Evolutionary conservation across 2,888 invertebrate species (phyloP), one percentile per base, ranked within the genome.

Genomic region (Ormyrus thymus): DNA sequence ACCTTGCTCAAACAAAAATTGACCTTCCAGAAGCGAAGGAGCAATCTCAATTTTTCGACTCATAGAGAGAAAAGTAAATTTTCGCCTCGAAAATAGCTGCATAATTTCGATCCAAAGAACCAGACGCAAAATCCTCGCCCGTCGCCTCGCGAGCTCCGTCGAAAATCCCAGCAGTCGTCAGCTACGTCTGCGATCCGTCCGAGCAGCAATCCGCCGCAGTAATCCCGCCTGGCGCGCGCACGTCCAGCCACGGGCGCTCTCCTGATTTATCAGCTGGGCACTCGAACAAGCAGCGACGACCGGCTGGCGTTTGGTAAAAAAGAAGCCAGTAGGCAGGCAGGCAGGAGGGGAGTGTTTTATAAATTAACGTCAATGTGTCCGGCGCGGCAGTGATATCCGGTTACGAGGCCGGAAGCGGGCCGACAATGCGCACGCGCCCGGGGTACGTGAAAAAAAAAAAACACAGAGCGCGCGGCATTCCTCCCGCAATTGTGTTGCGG

Each of bases 321-420:
- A 58, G 29, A 51, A 48, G n/a, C 10, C 45, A 68, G 9, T 29
- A 71, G 71, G 53, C 55, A 56, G 58, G 56, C 48, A 61, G 62
- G 51, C 29, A 73, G 10, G 71, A 29, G 56, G 59, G 9, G 48
- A 71, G 87, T 90, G 89, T 90, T 90, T 90, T 89, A 87, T 88
- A 89, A 89, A 89, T 89, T 89, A 89, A 89, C 88, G 88, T 89
- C 88, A 89, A 89, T 89, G 87, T 84, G 86, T 85, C 83, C 85
- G 83, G 83, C 86, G 84, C 56, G 45, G 64, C 68, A 85, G 85
- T 83, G 86, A 87, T 89, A 90, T 90, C 89, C 87, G 88, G 88
- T 90, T 90, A 89, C 88, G 76, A 29, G 69, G 86, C 89, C 89
- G 90, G 90, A 89, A 89, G 86, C 85, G 79, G 29, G 82, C 83